These are phyloP conservation scores for Leptinotarsa defecta DNA, from an alignment of 1,140 invertebrate species.

Conservation along the genomic window DNA sequence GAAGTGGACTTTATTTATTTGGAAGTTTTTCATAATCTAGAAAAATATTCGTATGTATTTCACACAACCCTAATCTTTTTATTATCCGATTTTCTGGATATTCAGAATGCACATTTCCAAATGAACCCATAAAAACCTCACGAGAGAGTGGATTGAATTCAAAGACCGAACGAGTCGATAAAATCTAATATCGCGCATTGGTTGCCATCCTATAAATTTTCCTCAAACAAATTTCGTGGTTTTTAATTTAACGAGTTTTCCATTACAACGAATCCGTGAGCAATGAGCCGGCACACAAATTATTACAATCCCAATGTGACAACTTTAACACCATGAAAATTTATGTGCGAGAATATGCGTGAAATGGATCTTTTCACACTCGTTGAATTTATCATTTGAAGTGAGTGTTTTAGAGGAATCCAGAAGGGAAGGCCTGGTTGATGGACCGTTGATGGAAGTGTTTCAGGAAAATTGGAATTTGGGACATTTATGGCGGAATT, in stretches of 20 bases:
- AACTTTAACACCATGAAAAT: constrained; percentile 16
- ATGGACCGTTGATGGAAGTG: background rate
- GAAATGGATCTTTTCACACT: constrained; percentile 22
- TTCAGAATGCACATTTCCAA: too few species aligned
- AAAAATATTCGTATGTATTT: too few species aligned
- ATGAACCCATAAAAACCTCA: too few species aligned
- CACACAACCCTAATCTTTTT: too few species aligned
- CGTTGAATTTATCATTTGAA: constrained; percentile 12
- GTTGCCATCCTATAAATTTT: constrained; percentile 11
- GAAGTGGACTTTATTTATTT: too few species aligned
- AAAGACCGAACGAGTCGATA: background rate
- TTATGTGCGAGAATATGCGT: background rate
- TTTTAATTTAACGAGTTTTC: constrained; percentile 29
- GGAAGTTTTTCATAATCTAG: too few species aligned
- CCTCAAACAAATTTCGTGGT: constrained; percentile 21
- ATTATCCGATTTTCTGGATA: too few species aligned
- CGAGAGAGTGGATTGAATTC: too few species aligned
- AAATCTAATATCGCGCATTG: background rate
- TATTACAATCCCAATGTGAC: constrained; percentile 20
- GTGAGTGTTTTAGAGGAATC: background rate
- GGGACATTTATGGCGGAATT: too few species aligned
- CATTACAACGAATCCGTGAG: constrained; percentile 17
- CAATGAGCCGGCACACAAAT: constrained; percentile 25
- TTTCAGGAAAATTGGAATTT: too few species aligned
- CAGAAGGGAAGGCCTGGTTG: background rate